Evolutionary conservation across 2,113 vertebrate genomes (phyloP).

Genomic region (Panthera uncia): DNA sequence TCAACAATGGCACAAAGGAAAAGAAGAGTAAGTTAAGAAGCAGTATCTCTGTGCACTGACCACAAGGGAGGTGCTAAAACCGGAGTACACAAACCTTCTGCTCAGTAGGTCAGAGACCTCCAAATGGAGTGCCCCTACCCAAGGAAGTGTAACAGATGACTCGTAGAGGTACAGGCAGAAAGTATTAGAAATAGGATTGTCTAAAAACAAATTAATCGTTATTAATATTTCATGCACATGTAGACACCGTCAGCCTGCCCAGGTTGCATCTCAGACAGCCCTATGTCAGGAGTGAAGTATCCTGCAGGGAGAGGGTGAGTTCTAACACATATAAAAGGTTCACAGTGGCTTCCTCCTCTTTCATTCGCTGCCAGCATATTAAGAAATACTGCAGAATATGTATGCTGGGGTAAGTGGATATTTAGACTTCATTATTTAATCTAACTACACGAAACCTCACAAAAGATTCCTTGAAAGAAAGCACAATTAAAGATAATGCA

Average conservation of each 20-base stretch:
- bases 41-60: not conserved
- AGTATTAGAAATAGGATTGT: not conserved
- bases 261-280: not conserved
- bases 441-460: not conserved
- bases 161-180: not conserved
- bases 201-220: not conserved
- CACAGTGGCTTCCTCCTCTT: not conserved
- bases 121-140: not conserved
- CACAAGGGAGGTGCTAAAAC: not conserved
- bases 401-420: not conserved
- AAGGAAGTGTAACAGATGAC: not conserved
- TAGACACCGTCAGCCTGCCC: not conserved
- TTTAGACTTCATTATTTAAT: not conserved
- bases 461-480: conserved; percentile 21
- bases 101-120: not conserved
- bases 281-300: not conserved
- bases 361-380: not conserved
- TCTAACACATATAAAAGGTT: not conserved
- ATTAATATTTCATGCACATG: not conserved
- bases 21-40: not conserved
- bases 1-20: not conserved
- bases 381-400: not conserved
- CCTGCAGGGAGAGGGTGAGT: not conserved
- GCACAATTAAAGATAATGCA: not conserved
- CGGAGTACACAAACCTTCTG: not conserved